Percentiles rank a stretch among this genome's conserved stretches.
Evolutionary conservation across 2,888 invertebrate genomes (phyloP).

Genomic region (Altica lythri): DNA sequence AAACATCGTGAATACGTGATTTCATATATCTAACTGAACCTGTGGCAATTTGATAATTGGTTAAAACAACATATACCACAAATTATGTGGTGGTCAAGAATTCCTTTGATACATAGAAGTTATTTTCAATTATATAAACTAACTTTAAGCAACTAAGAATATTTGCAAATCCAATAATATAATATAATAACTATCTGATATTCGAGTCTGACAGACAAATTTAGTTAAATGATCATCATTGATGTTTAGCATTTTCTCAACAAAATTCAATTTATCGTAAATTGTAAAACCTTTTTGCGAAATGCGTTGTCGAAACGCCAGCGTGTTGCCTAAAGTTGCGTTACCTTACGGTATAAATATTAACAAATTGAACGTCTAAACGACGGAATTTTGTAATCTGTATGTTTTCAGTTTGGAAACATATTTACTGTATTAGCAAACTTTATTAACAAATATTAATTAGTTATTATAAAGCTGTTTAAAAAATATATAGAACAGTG

Average conservation of each 20-base stretch:
- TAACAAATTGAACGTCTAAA: slow-evolving; percentile 38
- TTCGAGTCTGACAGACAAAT: no score
- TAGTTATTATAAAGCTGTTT: slow-evolving; percentile 36
- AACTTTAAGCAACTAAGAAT: no score
- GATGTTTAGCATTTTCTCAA: no score
- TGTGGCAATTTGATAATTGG: slow-evolving; percentile 4
- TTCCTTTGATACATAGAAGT: not conserved
- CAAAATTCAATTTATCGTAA: no score
- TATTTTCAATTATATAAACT: no score
- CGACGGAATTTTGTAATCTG: slow-evolving; percentile 35
- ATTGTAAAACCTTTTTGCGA: no score
- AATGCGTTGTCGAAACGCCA: slow-evolving; percentile 7
- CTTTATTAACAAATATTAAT: slow-evolving; percentile 36
- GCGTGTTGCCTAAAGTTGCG: slow-evolving; percentile 1
- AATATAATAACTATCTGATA: no score
- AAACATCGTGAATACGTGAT: no score
- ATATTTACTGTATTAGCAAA: slow-evolving; percentile 34
- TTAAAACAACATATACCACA: not conserved
- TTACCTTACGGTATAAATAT: slow-evolving; percentile 35
- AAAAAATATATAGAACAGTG: no score
- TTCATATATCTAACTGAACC: not conserved
- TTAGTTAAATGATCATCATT: no score
- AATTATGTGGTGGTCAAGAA: not conserved
- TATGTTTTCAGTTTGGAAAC: slow-evolving; percentile 37
- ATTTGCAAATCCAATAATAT: no score